A percentile compares a stretch with the other conserved stretches of the same genome.
Evolutionary conservation across 1,140 invertebrate species (phyloP).

Genomic region (Parapsyche elsis): DNA sequence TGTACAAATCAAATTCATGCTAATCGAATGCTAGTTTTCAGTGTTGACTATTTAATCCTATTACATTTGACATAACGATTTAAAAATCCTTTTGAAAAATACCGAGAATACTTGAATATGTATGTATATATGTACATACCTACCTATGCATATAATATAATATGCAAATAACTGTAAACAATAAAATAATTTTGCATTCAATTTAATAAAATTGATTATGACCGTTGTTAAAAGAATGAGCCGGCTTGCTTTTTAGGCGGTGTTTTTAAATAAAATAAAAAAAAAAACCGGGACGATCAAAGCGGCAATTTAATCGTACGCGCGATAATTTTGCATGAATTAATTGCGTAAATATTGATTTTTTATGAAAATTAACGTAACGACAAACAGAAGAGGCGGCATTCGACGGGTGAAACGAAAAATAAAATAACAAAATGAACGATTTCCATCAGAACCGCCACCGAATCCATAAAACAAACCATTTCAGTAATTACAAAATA

Average conservation of each 20-base stretch:
- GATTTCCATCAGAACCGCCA: conserved; percentile 1
- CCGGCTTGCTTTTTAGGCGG: neutral
- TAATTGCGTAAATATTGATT: conserved; percentile 30
- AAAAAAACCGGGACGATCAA: neutral
- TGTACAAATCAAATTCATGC: no score
- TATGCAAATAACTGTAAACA: neutral
- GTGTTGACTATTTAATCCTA: no score
- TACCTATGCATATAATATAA: neutral
- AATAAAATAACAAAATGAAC: neutral
- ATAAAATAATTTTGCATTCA: neutral
- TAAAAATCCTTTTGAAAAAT: neutral
- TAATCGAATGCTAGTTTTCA: no score
- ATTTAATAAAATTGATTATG: neutral
- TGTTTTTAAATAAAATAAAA: neutral
- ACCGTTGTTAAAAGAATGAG: neutral
- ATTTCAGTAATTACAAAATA: conserved; percentile 22
- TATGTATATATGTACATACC: neutral
- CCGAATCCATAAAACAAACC: conserved; percentile 31
- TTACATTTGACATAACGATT: neutral
- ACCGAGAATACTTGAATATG: neutral
- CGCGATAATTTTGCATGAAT: neutral
- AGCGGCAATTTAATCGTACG: neutral
- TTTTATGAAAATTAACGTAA: conserved; percentile 15
- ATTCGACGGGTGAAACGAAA: neutral
- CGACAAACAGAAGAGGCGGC: neutral